Conservation (phyloP, 2,888 invertebrate genomes). For the Oxycera nigricornis region DNA sequence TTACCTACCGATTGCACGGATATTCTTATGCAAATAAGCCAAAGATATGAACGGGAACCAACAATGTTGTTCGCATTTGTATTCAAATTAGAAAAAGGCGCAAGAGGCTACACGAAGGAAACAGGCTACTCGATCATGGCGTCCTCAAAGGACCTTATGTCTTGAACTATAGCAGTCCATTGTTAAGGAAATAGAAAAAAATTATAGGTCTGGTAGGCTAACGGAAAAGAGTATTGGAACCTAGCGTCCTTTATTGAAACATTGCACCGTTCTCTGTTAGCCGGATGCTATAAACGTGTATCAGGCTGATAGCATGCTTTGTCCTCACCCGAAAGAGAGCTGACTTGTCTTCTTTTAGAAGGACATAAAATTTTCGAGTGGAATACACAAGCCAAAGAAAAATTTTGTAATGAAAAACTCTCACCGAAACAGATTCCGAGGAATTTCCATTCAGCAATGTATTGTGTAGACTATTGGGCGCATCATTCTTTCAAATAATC, state of each 20-base stretch:
- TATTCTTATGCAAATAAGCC: conserved; percentile 43
- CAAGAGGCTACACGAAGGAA: background rate
- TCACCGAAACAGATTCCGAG: too few species aligned
- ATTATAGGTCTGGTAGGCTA: background rate
- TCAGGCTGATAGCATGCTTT: too few species aligned
- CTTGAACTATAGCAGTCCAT: background rate
- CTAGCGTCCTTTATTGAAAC: conserved; percentile 15
- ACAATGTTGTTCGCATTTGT: conserved; percentile 43
- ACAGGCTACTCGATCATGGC: background rate
- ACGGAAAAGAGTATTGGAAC: background rate
- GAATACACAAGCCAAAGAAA: too few species aligned
- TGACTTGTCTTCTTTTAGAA: too few species aligned
- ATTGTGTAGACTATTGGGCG: too few species aligned
- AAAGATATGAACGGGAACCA: conserved; percentile 41
- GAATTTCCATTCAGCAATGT: too few species aligned
- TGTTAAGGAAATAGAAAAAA: conserved; percentile 14
- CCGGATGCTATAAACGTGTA: too few species aligned
- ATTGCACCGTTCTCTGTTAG: conserved; percentile 17
- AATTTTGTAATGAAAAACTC: too few species aligned
- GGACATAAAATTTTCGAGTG: too few species aligned
- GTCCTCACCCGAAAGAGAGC: too few species aligned
- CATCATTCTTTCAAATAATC: too few species aligned
- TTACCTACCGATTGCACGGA: conserved; percentile 16
- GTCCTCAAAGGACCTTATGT: conserved; percentile 6
- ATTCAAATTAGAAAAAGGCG: conserved; percentile 42